Conservation (phyloP, 2,888 invertebrate species). For the Drosophila crucigera region DNA sequence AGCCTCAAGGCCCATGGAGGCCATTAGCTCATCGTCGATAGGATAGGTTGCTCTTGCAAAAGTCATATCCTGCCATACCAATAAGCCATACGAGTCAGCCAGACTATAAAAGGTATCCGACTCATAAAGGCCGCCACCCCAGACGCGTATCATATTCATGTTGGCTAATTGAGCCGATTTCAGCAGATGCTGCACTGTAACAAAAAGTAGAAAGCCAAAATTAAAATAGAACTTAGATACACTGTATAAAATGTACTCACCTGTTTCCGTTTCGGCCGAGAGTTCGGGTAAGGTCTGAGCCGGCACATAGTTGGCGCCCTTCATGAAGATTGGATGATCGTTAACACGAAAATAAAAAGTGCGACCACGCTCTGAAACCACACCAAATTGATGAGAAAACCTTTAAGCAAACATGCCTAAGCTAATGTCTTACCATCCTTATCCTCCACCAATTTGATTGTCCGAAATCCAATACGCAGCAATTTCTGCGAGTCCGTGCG, state of each 20-base stretch:
- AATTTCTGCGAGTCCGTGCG: slow-evolving; percentile 85
- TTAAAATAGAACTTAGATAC: neutral
- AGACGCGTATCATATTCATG: slow-evolving; percentile 97
- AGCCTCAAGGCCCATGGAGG: slow-evolving; percentile 91
- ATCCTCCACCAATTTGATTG: slow-evolving; percentile 92
- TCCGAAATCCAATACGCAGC: slow-evolving; percentile 93
- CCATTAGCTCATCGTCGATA: slow-evolving; percentile 89
- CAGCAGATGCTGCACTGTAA: slow-evolving; percentile 88
- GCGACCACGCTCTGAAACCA: slow-evolving; percentile 87
- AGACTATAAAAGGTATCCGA: slow-evolving; percentile 94
- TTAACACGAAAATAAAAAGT: slow-evolving; percentile 96
- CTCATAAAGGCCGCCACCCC: slow-evolving; percentile 99
- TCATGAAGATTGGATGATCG: slow-evolving; percentile 93
- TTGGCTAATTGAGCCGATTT: slow-evolving; percentile 90
- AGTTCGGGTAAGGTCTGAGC: slow-evolving; percentile 92
- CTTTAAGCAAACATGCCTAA: neutral
- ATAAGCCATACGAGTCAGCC: slow-evolving; percentile 94
- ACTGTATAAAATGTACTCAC: slow-evolving; percentile 26
- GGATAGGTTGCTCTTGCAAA: slow-evolving; percentile 98
- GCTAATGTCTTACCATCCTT: slow-evolving; percentile 79
- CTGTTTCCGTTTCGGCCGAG: slow-evolving; percentile 85
- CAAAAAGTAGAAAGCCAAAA: neutral
- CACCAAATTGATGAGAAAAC: slow-evolving; percentile 6
- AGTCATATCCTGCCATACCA: slow-evolving; percentile 99
- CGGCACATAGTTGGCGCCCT: slow-evolving; percentile 98